Evolutionary conservation across 92 coral and sea anemone genomes (phyloP).

Genomic region (Anthopleura xanthogrammica): DNA sequence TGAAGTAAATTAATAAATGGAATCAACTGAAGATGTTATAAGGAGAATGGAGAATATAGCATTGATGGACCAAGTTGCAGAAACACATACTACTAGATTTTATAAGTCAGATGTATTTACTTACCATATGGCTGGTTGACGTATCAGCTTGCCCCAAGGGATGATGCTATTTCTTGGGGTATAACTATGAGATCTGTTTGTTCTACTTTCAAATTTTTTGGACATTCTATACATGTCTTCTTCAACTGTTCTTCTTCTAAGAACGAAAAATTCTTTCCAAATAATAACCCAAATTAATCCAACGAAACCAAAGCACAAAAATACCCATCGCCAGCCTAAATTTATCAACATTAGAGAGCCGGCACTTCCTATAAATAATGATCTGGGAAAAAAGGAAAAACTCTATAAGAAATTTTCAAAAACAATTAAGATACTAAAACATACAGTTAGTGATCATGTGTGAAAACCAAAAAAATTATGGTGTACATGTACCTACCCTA

Average conservation of each 20-base stretch:
- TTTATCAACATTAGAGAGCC: constrained; percentile 59
- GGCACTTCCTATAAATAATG: constrained; percentile 55
- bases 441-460: no score
- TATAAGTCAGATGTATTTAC: not conserved
- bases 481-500: constrained; percentile 50
- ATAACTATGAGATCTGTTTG: not conserved
- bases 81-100: no score
- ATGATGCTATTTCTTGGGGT: constrained; percentile 8
- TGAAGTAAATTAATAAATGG: no score
- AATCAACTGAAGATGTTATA: no score
- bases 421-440: not conserved
- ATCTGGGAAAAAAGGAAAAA: constrained; percentile 14
- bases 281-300: constrained; percentile 50
- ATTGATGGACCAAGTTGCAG: no score
- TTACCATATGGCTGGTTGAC: constrained; percentile 57
- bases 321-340: constrained; percentile 72
- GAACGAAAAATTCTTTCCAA: constrained; percentile 55
- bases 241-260: constrained; percentile 6
- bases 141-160: constrained; percentile 53
- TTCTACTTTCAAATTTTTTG: constrained; percentile 32
- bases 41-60: no score
- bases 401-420: not conserved
- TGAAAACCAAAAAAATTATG: not conserved
- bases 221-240: constrained; percentile 17
- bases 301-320: constrained; percentile 54